Evolutionary conservation across 2,888 invertebrate genomes (phyloP), one percentile per base, ranked within the genome.

Genomic region (Corythucha ciliata): DNA sequence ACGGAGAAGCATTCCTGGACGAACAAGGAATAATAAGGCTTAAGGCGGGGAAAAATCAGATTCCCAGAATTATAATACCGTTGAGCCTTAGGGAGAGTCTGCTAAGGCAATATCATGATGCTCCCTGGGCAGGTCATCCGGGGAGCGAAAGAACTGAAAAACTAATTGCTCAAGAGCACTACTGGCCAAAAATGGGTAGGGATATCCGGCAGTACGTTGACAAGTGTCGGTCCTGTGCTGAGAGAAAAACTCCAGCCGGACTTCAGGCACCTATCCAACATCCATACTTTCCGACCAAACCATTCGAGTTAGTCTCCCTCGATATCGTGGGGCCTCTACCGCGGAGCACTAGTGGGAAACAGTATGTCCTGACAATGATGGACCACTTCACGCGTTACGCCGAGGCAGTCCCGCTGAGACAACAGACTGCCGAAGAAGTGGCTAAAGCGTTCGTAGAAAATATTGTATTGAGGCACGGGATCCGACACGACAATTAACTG

Each of bases 141-240:
- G 63, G 63, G 20, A 48, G 60, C 16, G 54, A 61, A n/a, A 60
- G 63, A 51, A 64, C 64, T 1, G 50, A 54, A 5, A 52, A 46
- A 16, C 51, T 47, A 18, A 55, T 65, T 12, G 44, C 53, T 58
- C 42, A 58, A 51, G 52, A 58, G 14, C 65, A 60, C 51, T 58
- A 61, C 48, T 66, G 66, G 65, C 47, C 48, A 16, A 59, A 55
- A 4, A 65, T 67, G 64, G 65, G 62, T 52, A 55, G 56, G 5
- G 63, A 66, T 42, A 64, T 67, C 7, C 59, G 61, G 32, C 46
- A 57, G 47, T 64, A 57, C 54, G 61, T 66, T 32, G 62, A 63
- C 56, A 54, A 32, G 16, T 66, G 64, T 41, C 56, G 60, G 50
- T 58, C 56, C 5, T 67, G 66, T 53, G 64, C 65, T 59, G 56